Conservation (phyloP, 2,888 invertebrate genomes). For the Petrolisthes cinctipes region DNA sequence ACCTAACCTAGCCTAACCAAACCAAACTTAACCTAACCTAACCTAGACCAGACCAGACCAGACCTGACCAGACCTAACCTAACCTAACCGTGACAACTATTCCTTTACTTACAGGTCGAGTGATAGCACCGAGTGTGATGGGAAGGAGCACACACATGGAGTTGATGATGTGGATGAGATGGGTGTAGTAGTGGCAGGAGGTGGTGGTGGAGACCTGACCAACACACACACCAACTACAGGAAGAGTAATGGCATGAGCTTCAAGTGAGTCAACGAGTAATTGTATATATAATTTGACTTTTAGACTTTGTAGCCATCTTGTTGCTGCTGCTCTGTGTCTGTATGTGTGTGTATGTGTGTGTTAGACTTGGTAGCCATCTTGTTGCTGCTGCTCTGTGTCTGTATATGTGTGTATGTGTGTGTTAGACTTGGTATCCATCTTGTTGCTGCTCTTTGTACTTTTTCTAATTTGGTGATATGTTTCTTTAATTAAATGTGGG, state of each 20-base stretch:
- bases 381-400: too few species aligned
- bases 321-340: not conserved
- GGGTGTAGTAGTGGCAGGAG: constrained; percentile 3
- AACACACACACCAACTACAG: constrained; percentile 1
- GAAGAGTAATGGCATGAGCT: constrained; percentile 19
- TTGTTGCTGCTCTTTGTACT: too few species aligned
- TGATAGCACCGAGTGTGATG: not conserved
- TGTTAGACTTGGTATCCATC: too few species aligned
- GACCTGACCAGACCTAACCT: not conserved
- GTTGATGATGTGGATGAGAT: too few species aligned
- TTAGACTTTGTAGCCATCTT: not conserved
- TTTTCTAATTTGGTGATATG: too few species aligned
- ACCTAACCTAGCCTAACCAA: too few species aligned
- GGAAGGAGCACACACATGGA: too few species aligned
- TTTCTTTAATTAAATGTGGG: too few species aligned
- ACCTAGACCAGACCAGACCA: too few species aligned
- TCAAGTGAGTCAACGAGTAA: constrained; percentile 27
- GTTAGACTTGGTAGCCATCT: not conserved
- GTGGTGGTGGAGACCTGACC: not conserved
- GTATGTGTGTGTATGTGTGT: not conserved
- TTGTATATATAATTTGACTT: not conserved
- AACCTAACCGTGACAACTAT: not conserved
- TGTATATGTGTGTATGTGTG: too few species aligned
- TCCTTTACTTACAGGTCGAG: not conserved
- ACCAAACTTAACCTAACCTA: too few species aligned